Conservation (phyloP, 2,113 vertebrate genomes). For the Eudorcas thomsonii region DNA sequence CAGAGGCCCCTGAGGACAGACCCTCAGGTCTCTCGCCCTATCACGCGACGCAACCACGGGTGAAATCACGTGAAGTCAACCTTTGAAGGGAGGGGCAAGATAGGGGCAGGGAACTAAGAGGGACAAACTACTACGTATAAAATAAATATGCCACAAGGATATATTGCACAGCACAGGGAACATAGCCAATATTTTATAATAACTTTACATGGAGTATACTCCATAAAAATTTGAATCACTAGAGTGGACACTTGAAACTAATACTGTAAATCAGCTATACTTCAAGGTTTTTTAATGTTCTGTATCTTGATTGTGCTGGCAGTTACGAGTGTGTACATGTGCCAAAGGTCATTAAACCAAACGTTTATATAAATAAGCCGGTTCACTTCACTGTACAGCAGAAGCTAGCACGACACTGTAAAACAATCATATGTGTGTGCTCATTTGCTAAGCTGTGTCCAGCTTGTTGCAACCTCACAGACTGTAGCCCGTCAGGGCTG, state of each 20-base stretch:
- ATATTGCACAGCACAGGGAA: not conserved
- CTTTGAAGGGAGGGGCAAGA: not conserved
- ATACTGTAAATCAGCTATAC: not conserved
- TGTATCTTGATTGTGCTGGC: not conserved
- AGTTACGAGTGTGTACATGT: not conserved
- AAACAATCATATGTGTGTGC: not conserved
- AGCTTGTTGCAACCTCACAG: not conserved
- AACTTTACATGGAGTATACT: not conserved
- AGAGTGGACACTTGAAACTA: not conserved
- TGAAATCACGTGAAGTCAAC: not conserved
- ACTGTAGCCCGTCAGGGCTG: not conserved
- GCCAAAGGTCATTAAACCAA: not conserved
- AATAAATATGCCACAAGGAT: not conserved
- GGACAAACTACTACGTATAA: not conserved
- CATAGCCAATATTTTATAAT: not conserved
- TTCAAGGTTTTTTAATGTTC: not conserved
- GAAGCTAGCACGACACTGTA: not conserved
- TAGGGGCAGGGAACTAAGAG: not conserved
- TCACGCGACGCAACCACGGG: too few relatives aligned
- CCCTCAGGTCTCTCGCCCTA: too few relatives aligned
- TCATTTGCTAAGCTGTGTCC: not conserved
- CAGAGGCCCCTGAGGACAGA: not conserved
- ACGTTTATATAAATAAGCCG: not conserved
- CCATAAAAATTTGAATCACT: not conserved
- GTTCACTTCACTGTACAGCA: not conserved